phyloP scores from a whole-genome alignment of 2,113 vertebrate genomes.

The Petrocephalus microphthalmus region DNA sequence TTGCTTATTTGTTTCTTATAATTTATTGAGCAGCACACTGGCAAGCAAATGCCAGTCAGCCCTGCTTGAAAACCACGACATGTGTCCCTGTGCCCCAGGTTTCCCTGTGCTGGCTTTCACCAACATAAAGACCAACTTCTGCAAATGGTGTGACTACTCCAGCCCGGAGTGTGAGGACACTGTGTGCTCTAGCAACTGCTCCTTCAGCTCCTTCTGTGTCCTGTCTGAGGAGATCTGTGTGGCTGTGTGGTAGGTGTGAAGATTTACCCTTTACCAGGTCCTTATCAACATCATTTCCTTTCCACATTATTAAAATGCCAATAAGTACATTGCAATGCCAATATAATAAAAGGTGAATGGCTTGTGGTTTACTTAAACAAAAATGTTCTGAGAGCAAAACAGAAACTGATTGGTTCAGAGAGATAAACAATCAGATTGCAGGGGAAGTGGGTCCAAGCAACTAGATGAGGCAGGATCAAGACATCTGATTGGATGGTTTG shows the following conservation, averaged over 20 bases:
- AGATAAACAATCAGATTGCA: too few relatives aligned
- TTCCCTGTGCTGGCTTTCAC: constrained; percentile 47
- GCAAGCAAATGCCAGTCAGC: background rate
- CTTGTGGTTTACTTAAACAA: too few relatives aligned
- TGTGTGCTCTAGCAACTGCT: constrained; percentile 77
- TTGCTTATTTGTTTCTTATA: background rate
- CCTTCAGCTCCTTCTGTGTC: constrained; percentile 72
- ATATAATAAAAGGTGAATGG: too few relatives aligned
- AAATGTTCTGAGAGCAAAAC: too few relatives aligned
- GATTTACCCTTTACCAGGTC: background rate
- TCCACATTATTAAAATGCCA: background rate
- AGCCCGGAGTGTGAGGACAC: constrained; percentile 62
- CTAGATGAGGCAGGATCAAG: too few relatives aligned
- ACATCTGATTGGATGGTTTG: too few relatives aligned
- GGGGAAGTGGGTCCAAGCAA: too few relatives aligned
- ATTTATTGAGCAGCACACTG: background rate
- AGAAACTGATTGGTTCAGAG: too few relatives aligned
- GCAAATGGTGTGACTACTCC: constrained; percentile 76
- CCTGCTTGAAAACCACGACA: background rate
- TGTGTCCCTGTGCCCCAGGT: constrained; percentile 39
- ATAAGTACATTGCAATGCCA: background rate
- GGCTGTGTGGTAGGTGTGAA: constrained; percentile 68
- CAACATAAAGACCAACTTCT: constrained; percentile 70
- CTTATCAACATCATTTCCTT: background rate
- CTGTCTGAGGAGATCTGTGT: constrained; percentile 73